Conservation (phyloP, 2,797 vertebrate genomes). For the Tamandua tetradactyla region DNA sequence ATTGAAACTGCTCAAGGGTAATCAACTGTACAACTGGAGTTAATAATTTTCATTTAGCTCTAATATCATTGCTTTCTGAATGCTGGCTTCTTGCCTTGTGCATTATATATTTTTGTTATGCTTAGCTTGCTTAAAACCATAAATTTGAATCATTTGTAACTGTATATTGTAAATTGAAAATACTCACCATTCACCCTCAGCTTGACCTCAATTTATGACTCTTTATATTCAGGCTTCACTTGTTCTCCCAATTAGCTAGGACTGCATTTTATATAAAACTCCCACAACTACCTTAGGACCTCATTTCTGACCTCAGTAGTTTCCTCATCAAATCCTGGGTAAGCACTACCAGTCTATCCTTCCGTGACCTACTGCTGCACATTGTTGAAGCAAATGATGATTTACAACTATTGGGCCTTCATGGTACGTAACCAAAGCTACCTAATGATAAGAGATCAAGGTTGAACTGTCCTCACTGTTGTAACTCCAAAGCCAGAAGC, state of each 20-base stretch:
- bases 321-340: background rate
- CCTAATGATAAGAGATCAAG: background rate
- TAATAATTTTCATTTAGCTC: conserved; percentile 77
- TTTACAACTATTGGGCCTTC: background rate
- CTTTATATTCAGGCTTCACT: conserved; percentile 56
- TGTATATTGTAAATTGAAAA: conserved; percentile 67
- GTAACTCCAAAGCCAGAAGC: background rate
- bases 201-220: conserved; percentile 55
- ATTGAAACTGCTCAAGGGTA: conserved; percentile 73
- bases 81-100: conserved; percentile 73
- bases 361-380: background rate
- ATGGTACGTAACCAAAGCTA: background rate
- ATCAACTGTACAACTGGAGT: conserved; percentile 76
- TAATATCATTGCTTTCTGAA: conserved; percentile 68
- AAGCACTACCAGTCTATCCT: background rate
- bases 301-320: conserved; percentile 21
- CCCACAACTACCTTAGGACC: background rate
- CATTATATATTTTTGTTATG: conserved; percentile 71
- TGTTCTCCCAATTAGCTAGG: conserved; percentile 43
- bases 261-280: conserved; percentile 36
- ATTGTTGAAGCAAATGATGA: background rate
- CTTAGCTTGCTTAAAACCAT: conserved; percentile 73
- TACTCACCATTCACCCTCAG: conserved; percentile 40
- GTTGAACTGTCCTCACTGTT: background rate
- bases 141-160: conserved; percentile 72